Evolutionary conservation across 2,113 vertebrate genomes (phyloP), one percentile per base, ranked within the genome.

Genomic region (Hypocryptadius cinnamomeus): DNA sequence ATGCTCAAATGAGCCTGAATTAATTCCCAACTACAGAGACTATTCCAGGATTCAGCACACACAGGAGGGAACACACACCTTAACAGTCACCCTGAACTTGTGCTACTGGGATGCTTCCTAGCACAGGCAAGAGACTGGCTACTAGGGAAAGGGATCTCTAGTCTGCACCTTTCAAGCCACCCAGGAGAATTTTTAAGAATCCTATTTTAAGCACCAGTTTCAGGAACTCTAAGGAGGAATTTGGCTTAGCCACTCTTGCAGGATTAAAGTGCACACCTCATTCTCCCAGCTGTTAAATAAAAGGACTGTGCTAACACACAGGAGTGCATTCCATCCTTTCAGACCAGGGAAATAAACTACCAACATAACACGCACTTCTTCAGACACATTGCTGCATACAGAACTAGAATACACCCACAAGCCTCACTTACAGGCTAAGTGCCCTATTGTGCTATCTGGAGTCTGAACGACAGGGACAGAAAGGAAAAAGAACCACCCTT

Each of bases 151-250:
- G 39, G 1, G 0, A 42, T 50, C 63, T 69, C 54, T 45, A 42
- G 24, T 39, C 39, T 40, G n/a, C 79, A 81, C 48, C 68, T 79
- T 64, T 47, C 69, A 88, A 90, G 44, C 22, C 13, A 84, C 24
- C 12, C 37, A 53, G 10, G 13, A 60, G 64, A 59, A 90, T 16
- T 73, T 70, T 87, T 73, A 91, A 87, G 81, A 21, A 87, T 45
- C 30, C 91, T 87, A 59, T 88, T 96, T 91, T 85, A 89, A 77
- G 45, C 72, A 88, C 51, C 78, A 74, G n/a, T 68, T 85, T 80
- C 65, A 80, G 64, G 31, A 89, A 70, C 51, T 40, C 25, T 28
- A 80, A 91, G 63, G 48, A 90, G 40, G 47, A 23, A 45, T 65
- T 42, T 81, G 85, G 69, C 73, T 91, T 70, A 65, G 51, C 54